phyloP scores from a whole-genome alignment of 2,888 invertebrate species.

The Dermolepida albohirtum region DNA sequence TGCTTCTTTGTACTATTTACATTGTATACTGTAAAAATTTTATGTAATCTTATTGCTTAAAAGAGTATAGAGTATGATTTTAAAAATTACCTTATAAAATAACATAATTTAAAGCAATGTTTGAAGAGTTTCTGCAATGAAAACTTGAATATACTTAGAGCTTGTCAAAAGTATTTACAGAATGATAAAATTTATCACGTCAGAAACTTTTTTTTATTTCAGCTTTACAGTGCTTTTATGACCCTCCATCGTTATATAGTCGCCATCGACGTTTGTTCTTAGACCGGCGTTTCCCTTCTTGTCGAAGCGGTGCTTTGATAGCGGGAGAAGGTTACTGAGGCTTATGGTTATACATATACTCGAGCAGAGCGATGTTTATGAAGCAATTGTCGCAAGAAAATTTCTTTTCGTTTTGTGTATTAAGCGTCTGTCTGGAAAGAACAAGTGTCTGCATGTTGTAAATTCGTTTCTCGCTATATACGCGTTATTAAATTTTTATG shows the following conservation, averaged over 20 bases:
- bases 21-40: too few relatives aligned
- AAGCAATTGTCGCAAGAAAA: slow-evolving; percentile 13
- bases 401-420: neutral
- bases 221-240: slow-evolving; percentile 9
- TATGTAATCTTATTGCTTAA: too few relatives aligned
- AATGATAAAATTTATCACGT: slow-evolving; percentile 9
- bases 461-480: slow-evolving; percentile 15
- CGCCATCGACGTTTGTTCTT: slow-evolving; percentile 1
- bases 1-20: too few relatives aligned
- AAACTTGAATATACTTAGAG: neutral
- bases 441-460: slow-evolving; percentile 14
- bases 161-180: neutral
- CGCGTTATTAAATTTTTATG: slow-evolving; percentile 17
- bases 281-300: neutral
- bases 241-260: neutral
- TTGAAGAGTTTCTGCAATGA: too few relatives aligned
- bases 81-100: too few relatives aligned
- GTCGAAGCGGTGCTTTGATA: too few relatives aligned
- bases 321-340: too few relatives aligned
- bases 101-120: too few relatives aligned
- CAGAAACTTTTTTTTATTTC: slow-evolving; percentile 6
- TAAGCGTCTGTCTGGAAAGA: neutral
- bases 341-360: neutral
- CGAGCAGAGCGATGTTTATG: slow-evolving; percentile 13
- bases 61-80: too few relatives aligned